Evolutionary conservation across 1,140 invertebrate species (phyloP), one percentile per base, ranked within the genome.

Genomic region (Drosophila equinoxialis): DNA sequence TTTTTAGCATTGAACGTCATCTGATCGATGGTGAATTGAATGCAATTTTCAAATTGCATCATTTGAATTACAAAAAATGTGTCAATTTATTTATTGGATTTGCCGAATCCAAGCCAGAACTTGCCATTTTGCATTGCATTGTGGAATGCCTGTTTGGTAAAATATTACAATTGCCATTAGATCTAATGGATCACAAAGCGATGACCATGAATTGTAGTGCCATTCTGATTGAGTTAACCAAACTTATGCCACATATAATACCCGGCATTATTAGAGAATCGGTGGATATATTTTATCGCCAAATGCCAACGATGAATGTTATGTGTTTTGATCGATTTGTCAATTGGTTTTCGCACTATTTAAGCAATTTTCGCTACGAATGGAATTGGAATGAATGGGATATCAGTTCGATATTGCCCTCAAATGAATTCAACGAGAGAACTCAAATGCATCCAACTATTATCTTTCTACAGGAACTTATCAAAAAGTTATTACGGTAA

Each of bases 321-420:
- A 95, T 96, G 5, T 98, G 98, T 91, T 98, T 99, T 93, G 98
- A 99, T 92, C 96, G 98, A 79, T 98, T 99, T 93, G 96, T 97
- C 1, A 96, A 95, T 91, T 99, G 99, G 98, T 99, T 99, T 93
- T 95, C 97, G 0, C 99, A 99, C 90, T 98, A 99, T 93, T 94
- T 99, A 91, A 99, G 98, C 91, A 99, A 99, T 93, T 99, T 99
- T 91, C 99, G 98, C 98, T 97, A 97, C 77, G 96, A 98, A 85
- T 98, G 97, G 97, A 95, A 96, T 82, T 95, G 94, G 61, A 96
- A 95, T 1, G 54, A 69, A 11, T 86, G 83, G 83, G 57, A 68
- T 3, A 35, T 10, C 2, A 69, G 51, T 54, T 39, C 20, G 7
- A 30, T 1, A 37, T n/a, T 14, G 37, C 17, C 17, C 14, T 81